phyloP scores from a whole-genome alignment of 1,140 invertebrate genomes.

The Asobara japonica region DNA sequence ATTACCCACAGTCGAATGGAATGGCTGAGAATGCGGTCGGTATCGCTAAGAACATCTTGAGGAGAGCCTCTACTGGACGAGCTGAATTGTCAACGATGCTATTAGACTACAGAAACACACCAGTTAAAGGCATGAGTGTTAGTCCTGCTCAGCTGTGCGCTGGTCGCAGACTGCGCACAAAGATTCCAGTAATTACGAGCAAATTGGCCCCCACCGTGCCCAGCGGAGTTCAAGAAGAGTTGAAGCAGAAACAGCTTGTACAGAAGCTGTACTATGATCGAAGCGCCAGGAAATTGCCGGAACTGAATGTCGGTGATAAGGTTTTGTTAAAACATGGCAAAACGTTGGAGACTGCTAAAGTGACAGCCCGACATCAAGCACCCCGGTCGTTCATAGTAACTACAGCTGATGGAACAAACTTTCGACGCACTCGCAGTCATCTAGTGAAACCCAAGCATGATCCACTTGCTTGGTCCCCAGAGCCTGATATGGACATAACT shows the following conservation, averaged over 20 bases:
- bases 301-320: not conserved
- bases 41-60: slow-evolving; percentile 40
- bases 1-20: slow-evolving; percentile 45
- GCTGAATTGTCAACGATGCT: slow-evolving; percentile 37
- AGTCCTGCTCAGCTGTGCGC: not conserved
- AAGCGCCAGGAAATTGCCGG: not conserved
- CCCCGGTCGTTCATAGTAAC: not conserved
- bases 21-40: slow-evolving; percentile 40
- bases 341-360: not conserved
- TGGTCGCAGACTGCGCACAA: not conserved
- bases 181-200: not conserved
- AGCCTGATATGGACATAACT: not conserved
- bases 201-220: not conserved
- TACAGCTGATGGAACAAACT: not conserved
- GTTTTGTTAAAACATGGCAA: not conserved
- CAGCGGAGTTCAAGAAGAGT: not conserved
- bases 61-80: slow-evolving; percentile 39
- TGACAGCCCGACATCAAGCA: not conserved
- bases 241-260: not conserved
- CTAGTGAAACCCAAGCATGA: not conserved
- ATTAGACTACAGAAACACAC: slow-evolving; percentile 37
- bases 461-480: not conserved
- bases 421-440: not conserved
- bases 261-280: not conserved
- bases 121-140: not conserved